These are phyloP conservation scores for Eristalinus sepulchralis DNA, from an alignment of 2,888 invertebrate genomes.

Conservation along the genomic window DNA sequence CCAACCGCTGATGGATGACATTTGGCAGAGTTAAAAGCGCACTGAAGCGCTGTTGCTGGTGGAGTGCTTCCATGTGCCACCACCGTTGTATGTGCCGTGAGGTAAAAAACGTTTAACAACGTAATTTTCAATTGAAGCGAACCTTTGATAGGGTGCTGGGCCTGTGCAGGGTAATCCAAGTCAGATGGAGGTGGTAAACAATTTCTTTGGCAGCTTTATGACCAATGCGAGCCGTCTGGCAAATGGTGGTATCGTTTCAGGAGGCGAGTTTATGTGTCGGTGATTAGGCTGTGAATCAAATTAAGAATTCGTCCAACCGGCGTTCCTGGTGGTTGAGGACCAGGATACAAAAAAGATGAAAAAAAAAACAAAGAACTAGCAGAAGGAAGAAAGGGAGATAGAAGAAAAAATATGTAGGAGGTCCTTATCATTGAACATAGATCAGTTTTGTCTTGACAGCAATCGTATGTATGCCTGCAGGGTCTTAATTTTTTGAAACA, in stretches of 20 bases:
- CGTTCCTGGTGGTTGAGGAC: background rate
- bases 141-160: constrained; percentile 5
- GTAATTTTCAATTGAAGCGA: constrained; percentile 57
- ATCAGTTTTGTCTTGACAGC: no score
- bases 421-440: no score
- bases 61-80: constrained; percentile 8
- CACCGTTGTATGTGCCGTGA: background rate
- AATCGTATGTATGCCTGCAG: no score
- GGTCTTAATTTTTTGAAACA: no score
- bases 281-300: background rate
- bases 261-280: constrained; percentile 3
- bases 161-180: background rate
- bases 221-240: constrained; percentile 4
- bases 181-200: background rate
- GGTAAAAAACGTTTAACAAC: constrained; percentile 59
- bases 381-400: no score
- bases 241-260: constrained; percentile 9
- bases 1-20: constrained; percentile 56
- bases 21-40: constrained; percentile 30
- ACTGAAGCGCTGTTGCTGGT: constrained; percentile 8
- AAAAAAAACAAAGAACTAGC: background rate
- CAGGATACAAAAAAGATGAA: background rate
- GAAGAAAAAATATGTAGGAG: no score
- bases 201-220: constrained; percentile 45
- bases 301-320: background rate